phyloP scores from a whole-genome alignment of 2,888 invertebrate genomes.

The Drosophila neotestacea region DNA sequence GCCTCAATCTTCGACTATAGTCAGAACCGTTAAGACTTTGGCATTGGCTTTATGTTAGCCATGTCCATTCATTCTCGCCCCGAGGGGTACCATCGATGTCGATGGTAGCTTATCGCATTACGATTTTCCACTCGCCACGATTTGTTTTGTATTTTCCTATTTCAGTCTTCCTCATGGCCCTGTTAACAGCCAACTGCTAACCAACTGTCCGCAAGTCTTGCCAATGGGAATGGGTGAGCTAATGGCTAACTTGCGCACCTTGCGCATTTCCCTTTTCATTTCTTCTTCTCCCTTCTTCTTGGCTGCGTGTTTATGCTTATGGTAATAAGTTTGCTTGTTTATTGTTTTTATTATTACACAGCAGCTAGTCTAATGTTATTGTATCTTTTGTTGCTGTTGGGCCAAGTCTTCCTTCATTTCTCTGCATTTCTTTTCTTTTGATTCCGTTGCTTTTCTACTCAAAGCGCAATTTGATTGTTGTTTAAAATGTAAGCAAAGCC shows the following conservation, averaged over 20 bases:
- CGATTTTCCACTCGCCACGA: constrained; percentile 31
- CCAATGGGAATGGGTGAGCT: constrained; percentile 44
- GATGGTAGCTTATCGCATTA: constrained; percentile 54
- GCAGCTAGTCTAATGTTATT: constrained; percentile 40
- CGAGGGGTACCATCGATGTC: constrained; percentile 20
- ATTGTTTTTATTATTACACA: constrained; percentile 67
- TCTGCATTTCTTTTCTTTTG: constrained; percentile 29
- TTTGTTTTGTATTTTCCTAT: constrained; percentile 26
- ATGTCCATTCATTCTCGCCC: constrained; percentile 43
- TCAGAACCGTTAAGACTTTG: constrained; percentile 59
- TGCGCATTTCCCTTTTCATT: constrained; percentile 1
- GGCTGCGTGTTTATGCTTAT: constrained; percentile 71
- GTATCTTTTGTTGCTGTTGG: constrained; percentile 39
- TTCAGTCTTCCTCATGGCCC: constrained; percentile 15
- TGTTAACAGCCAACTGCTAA: constrained; percentile 16
- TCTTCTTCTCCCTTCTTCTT: constrained; percentile 14
- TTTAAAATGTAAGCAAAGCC: constrained; percentile 31
- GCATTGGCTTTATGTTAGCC: constrained; percentile 28
- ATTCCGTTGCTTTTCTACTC: constrained; percentile 30
- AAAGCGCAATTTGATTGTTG: constrained; percentile 28
- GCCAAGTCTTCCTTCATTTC: constrained; percentile 57
- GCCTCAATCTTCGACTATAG: constrained; percentile 27
- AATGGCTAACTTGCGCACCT: constrained; percentile 39
- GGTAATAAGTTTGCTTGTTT: constrained; percentile 74
- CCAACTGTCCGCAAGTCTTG: constrained; percentile 34